A percentile compares a stretch with the other conserved stretches of the same genome.
Conservation (phyloP, 2,113 vertebrate species). For the Oreocharis arfaki region DNA sequence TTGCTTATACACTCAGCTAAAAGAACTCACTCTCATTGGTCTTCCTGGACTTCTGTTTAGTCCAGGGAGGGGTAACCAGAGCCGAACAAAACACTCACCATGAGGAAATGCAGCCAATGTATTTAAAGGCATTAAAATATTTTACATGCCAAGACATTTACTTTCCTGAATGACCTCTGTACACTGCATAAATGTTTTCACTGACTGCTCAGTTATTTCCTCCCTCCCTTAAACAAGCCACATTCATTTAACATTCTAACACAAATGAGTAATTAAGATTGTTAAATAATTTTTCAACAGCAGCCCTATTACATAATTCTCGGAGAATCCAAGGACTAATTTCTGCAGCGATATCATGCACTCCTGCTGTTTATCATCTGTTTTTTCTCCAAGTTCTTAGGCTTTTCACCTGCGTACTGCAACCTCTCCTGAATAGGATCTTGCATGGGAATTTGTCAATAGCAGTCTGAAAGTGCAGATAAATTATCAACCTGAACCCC, state of each 20-base stretch:
- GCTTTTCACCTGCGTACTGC: not conserved
- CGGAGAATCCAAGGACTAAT: not conserved
- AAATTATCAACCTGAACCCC: not conserved
- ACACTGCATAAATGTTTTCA: not conserved
- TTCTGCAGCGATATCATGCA: not conserved
- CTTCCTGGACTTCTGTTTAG: not conserved
- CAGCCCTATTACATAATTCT: not conserved
- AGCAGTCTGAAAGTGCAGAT: not conserved
- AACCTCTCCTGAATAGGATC: not conserved
- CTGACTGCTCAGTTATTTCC: not conserved
- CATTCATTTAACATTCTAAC: not conserved
- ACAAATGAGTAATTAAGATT: not conserved
- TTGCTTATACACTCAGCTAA: not conserved
- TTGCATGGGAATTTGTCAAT: not conserved
- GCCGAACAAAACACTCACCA: not conserved
- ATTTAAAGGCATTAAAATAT: conserved; percentile 43
- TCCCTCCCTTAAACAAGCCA: not conserved
- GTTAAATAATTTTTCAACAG: not conserved
- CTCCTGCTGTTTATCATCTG: not conserved
- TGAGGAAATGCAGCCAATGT: not conserved
- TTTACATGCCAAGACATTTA: not conserved
- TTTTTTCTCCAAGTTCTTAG: not conserved
- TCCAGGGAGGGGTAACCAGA: not conserved
- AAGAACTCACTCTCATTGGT: not conserved
- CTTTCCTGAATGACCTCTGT: conserved; percentile 8